phyloP scores from a whole-genome alignment of 2,113 vertebrate species.

The Hystrix cristata region DNA sequence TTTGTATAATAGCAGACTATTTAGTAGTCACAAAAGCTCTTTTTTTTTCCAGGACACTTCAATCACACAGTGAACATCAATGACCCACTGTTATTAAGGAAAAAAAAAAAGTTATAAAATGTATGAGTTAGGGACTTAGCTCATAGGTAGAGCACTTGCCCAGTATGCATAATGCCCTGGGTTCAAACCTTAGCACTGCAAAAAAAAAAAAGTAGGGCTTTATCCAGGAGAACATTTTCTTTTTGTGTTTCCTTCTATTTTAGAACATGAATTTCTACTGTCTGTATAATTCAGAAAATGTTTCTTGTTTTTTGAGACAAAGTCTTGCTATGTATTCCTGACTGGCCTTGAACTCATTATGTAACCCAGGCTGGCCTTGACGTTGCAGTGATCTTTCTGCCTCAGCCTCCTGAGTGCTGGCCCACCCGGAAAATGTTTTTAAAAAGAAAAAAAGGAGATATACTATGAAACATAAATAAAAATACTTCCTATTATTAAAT shows the following conservation, averaged over 20 bases:
- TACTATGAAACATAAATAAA: slow-evolving; percentile 30
- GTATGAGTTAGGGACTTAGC: neutral
- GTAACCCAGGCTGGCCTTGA: neutral
- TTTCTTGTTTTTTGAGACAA: neutral
- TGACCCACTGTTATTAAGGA: neutral
- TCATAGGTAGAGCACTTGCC: neutral
- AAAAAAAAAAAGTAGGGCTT: neutral
- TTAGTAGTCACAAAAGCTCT: slow-evolving; percentile 29
- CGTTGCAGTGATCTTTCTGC: neutral
- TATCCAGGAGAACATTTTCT: slow-evolving; percentile 39
- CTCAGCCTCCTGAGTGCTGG: neutral
- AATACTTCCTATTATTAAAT: slow-evolving; percentile 48
- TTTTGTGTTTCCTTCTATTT: slow-evolving; percentile 48
- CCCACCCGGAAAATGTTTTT: neutral
- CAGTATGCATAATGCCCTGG: neutral
- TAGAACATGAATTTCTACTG: slow-evolving; percentile 32
- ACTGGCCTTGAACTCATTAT: neutral
- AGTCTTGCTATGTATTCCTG: neutral
- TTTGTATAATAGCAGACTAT: neutral
- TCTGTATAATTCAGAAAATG: slow-evolving; percentile 46
- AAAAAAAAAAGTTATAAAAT: neutral
- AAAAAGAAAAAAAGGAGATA: slow-evolving; percentile 18
- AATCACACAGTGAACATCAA: neutral
- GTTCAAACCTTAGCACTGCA: neutral
- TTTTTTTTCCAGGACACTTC: slow-evolving; percentile 45